Evolutionary conservation across 2,888 invertebrate genomes (phyloP).

Genomic region (Girardia tigrina): DNA sequence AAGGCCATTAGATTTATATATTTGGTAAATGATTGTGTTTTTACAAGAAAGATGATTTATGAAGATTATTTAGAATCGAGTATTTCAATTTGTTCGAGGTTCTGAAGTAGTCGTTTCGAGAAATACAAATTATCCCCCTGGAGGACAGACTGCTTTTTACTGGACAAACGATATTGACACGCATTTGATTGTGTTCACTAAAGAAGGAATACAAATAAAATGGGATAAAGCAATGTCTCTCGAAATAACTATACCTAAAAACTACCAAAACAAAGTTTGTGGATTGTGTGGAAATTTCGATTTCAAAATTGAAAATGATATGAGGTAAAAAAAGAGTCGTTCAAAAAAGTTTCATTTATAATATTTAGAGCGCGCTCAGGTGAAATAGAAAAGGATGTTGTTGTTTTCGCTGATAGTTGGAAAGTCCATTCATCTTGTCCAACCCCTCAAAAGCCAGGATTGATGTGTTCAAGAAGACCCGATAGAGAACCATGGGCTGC

Average conservation of each 20-base stretch:
- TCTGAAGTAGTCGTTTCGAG: constrained; percentile 36
- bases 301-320: constrained; percentile 32
- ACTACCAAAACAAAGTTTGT: constrained; percentile 36
- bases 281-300: constrained; percentile 38
- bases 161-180: constrained; percentile 9
- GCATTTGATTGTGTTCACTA: constrained; percentile 24
- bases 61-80: constrained; percentile 33
- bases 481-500: constrained; percentile 36
- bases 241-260: constrained; percentile 21
- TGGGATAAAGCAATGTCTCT: constrained; percentile 34
- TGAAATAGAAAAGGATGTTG: constrained; percentile 28
- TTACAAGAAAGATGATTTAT: neutral
- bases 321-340: neutral
- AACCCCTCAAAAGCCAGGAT: neutral
- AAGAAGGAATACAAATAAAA: constrained; percentile 24
- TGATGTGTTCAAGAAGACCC: neutral
- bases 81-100: constrained; percentile 39
- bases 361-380: constrained; percentile 31
- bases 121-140: constrained; percentile 32
- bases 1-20: constrained; percentile 31
- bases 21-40: neutral
- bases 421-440: constrained; percentile 31
- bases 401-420: constrained; percentile 31
- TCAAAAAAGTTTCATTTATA: neutral
- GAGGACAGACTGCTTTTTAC: constrained; percentile 21